Evolutionary conservation across 2,888 invertebrate species (phyloP).

Genomic region (Drosophila percnosoma): DNA sequence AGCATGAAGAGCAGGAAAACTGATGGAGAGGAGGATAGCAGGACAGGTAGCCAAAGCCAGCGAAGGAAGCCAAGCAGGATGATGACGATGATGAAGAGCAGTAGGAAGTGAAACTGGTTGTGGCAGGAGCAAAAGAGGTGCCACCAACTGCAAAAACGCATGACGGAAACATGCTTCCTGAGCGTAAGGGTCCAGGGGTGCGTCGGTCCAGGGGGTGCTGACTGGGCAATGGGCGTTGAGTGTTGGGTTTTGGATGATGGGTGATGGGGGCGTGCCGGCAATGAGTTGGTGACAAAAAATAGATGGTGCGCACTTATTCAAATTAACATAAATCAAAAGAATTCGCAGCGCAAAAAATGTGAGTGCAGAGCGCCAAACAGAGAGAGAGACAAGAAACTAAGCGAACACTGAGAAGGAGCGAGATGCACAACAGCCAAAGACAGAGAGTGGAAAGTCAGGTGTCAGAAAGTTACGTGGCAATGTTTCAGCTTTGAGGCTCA

Average conservation of each 20-base stretch:
- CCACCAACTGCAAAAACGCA: constrained; percentile 35
- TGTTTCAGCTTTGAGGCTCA: constrained; percentile 35
- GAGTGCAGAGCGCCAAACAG: constrained; percentile 21
- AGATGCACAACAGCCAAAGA: not conserved
- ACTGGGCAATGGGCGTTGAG: not conserved
- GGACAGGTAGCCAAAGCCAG: constrained; percentile 52
- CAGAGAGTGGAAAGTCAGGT: constrained; percentile 15
- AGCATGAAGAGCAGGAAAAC: constrained; percentile 23
- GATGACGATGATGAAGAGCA: constrained; percentile 61
- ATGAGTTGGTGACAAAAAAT: constrained; percentile 61
- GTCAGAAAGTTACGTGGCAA: constrained; percentile 30
- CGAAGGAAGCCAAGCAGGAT: constrained; percentile 48
- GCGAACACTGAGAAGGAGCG: not conserved
- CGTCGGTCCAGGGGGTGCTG: not conserved
- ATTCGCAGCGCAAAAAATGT: constrained; percentile 70
- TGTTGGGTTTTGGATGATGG: not conserved
- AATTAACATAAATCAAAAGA: constrained; percentile 82
- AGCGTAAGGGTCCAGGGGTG: constrained; percentile 33
- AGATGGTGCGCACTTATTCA: constrained; percentile 75
- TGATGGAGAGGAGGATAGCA: not conserved
- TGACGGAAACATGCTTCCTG: constrained; percentile 51
- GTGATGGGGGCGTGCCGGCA: constrained; percentile 18
- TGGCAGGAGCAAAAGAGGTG: constrained; percentile 23
- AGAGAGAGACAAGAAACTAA: not conserved
- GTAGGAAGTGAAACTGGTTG: constrained; percentile 41